Conservation (phyloP, 2,797 vertebrate species). For the Takifugu ocellatus region DNA sequence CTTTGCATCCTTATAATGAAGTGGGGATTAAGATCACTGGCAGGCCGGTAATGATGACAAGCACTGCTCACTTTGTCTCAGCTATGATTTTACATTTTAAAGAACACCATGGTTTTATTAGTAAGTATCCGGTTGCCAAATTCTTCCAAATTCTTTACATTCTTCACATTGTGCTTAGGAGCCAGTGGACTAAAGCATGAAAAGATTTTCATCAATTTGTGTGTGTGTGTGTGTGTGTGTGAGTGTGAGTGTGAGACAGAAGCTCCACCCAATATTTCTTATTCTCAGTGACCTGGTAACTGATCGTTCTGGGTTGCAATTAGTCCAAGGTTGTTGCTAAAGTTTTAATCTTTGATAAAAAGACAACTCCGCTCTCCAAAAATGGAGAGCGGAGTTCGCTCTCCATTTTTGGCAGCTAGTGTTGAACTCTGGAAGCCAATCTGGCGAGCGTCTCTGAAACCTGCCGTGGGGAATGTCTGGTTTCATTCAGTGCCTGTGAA, state of each 20-base stretch:
- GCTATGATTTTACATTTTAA: conserved; percentile 18
- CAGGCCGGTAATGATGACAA: no score
- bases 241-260: no score
- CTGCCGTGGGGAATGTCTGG: conserved; percentile 10
- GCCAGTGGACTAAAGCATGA: not conserved
- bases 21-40: no score
- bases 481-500: conserved; percentile 24
- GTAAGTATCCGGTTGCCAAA: conserved; percentile 4
- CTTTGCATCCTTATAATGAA: no score
- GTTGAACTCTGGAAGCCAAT: conserved; percentile 24
- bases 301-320: no score
- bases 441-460: conserved; percentile 24
- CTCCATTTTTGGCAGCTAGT: conserved; percentile 21
- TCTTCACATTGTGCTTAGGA: conserved; percentile 15
- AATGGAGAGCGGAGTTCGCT: no score
- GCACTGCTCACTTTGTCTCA: no score
- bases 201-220: not conserved
- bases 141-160: conserved; percentile 8
- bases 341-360: conserved; percentile 17
- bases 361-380: conserved; percentile 18
- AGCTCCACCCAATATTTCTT: no score
- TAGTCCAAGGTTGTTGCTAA: not conserved
- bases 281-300: no score
- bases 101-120: conserved; percentile 2
- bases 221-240: not conserved